phyloP scores from a whole-genome alignment of 2,797 vertebrate genomes.

The Notolabrus celidotus region DNA sequence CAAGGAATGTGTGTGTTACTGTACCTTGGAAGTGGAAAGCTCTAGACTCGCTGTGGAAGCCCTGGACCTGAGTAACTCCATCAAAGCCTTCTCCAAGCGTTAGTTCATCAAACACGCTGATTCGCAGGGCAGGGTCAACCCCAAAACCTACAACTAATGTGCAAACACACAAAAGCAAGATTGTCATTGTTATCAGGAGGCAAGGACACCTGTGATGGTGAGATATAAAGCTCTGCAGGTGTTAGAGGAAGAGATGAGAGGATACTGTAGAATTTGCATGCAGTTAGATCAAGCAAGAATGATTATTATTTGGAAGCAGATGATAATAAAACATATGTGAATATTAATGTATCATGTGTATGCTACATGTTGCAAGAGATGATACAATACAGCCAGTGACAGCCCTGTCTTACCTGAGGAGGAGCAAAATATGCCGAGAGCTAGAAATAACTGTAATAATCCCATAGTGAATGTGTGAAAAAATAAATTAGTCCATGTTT shows the following conservation, averaged over 20 bases:
- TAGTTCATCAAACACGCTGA: conserved; percentile 93
- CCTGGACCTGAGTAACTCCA: conserved; percentile 95
- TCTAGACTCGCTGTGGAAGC: conserved; percentile 96
- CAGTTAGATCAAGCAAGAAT: conserved; percentile 1
- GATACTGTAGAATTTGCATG: conserved; percentile 4
- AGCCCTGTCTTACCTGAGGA: conserved; percentile 80
- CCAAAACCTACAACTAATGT: conserved; percentile 91
- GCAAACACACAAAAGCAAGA: conserved; percentile 54
- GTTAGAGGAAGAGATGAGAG: conserved; percentile 21
- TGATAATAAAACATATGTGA: conserved; percentile 19
- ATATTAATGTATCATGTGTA: conserved; percentile 1
- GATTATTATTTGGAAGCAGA: conserved; percentile 1
- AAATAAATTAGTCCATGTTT: conserved; percentile 85
- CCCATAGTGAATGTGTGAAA: conserved; percentile 79
- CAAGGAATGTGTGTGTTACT: conserved; percentile 27
- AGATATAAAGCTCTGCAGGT: neutral
- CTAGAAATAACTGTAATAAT: conserved; percentile 83
- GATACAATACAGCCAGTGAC: conserved; percentile 34
- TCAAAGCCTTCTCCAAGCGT: conserved; percentile 87
- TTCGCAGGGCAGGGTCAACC: conserved; percentile 94
- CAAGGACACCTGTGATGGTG: conserved; percentile 37
- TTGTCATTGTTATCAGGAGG: conserved; percentile 24
- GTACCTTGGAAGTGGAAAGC: conserved; percentile 98
- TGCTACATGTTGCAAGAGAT: conserved; percentile 30
- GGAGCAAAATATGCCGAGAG: conserved; percentile 78